Evolutionary conservation across 2,113 vertebrate species (phyloP).

Genomic region (Tauraco erythrolophus): DNA sequence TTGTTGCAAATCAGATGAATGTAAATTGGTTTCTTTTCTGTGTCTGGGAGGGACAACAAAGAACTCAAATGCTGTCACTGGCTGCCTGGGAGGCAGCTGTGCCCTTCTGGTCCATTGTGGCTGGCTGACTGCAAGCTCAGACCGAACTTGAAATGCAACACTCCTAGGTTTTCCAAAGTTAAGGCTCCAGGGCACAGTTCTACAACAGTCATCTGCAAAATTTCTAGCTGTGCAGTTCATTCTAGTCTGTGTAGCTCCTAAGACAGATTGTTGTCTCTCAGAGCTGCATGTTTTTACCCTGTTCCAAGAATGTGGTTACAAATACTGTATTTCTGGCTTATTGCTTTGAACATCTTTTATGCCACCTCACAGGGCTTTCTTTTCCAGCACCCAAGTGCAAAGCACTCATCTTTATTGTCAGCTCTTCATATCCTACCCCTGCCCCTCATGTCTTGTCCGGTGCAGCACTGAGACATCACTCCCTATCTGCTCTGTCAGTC

Average conservation of each 20-base stretch:
- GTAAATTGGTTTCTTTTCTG: background rate
- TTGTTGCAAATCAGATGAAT: background rate
- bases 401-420: background rate
- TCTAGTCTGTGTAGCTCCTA: background rate
- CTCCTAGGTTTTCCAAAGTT: background rate
- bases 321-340: background rate
- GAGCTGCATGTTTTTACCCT: background rate
- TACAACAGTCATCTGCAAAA: background rate
- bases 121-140: background rate
- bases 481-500: background rate
- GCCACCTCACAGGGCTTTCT: background rate
- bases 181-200: background rate
- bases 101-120: background rate
- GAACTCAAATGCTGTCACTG: background rate
- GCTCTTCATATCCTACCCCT: background rate
- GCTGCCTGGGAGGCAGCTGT: background rate
- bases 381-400: background rate
- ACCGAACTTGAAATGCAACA: background rate
- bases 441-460: background rate
- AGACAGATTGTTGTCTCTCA: constrained; percentile 25
- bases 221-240: background rate
- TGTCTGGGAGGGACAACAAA: background rate
- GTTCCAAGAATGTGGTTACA: constrained; percentile 3
- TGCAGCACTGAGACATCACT: background rate
- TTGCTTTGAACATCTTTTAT: background rate